These are phyloP conservation scores for Smutsia temminckii DNA, from an alignment of 2,797 vertebrate species.

Conservation along the genomic window DNA sequence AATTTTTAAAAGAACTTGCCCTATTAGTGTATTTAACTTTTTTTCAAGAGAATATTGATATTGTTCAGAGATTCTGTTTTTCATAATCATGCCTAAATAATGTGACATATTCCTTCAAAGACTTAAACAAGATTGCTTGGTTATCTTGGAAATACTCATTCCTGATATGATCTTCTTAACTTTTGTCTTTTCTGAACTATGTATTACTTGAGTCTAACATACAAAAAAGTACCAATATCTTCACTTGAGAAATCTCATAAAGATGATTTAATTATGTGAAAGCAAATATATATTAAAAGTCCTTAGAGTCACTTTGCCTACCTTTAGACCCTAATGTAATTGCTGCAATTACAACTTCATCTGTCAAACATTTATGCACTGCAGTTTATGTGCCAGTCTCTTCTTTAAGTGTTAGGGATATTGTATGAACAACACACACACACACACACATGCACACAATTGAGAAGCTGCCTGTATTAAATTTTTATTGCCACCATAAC, in stretches of 20 bases:
- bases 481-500: background rate
- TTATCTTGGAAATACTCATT: background rate
- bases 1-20: background rate
- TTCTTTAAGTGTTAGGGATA: background rate
- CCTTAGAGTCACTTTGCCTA: background rate
- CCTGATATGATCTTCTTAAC: background rate
- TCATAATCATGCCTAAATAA: background rate
- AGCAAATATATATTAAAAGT: background rate
- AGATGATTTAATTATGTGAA: background rate
- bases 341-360: background rate
- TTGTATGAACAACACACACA: background rate
- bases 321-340: background rate
- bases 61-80: conserved; percentile 12
- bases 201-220: background rate
- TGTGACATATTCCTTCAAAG: background rate
- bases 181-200: background rate
- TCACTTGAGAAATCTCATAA: conserved; percentile 3
- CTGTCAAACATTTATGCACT: background rate
- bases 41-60: background rate
- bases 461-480: background rate
- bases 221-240: background rate
- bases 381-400: background rate
- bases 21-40: background rate
- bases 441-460: background rate
- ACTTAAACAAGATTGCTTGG: background rate